Evolutionary conservation across 2,113 vertebrate species (phyloP), one percentile per base, ranked within the genome.

Genomic region (Caracal caracal): DNA sequence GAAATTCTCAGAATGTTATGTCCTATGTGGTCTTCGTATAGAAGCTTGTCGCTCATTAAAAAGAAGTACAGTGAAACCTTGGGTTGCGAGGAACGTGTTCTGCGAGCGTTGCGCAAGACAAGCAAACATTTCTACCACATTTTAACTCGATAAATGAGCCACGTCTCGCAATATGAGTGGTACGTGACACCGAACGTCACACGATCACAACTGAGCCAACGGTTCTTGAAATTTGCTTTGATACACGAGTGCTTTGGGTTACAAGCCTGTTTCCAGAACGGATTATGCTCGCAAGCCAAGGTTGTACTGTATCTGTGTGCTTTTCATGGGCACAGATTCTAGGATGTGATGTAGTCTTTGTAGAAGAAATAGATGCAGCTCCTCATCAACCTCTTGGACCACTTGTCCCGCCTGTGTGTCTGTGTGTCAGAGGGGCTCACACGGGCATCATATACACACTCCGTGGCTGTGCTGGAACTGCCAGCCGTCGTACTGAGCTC

Each of bases 331-430:
- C 47, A 84, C 2, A 4, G 47, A 9, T 28, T 28, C 43, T 35
- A 11, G n/a, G 30, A n/a, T 19, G 12, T 47, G 28, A 6, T 6
- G 4, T 11, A 22, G 33, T 7, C 22, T 71, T 87, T 53, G 78
- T 11, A 47, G 13, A 28, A 30, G 26, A n/a, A 22, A 19, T 26
- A 13, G 11, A 82, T 15, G 26, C n/a, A 3, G 6, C 1, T 51
- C 22, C 6, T 33, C 1, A 1, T 6, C 35, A 5, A 1, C 6
- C 71, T 28, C 2, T 11, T 22, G 66, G 17, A 5, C 2, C 12
- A 16, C 24, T 4, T 5, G 40, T 15, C 43, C 0, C 0, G 2
- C 16, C 20, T 10, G 10, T 9, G 3, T 20, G 43, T 43, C 7
- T 43, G 43, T 43, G 40, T 40, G 40, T 6, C 40, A 40, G 43